Percentiles rank a stretch among this genome's conserved stretches.
Conservation (phyloP, 2,797 vertebrate genomes). For the Lepus oiostolus region DNA sequence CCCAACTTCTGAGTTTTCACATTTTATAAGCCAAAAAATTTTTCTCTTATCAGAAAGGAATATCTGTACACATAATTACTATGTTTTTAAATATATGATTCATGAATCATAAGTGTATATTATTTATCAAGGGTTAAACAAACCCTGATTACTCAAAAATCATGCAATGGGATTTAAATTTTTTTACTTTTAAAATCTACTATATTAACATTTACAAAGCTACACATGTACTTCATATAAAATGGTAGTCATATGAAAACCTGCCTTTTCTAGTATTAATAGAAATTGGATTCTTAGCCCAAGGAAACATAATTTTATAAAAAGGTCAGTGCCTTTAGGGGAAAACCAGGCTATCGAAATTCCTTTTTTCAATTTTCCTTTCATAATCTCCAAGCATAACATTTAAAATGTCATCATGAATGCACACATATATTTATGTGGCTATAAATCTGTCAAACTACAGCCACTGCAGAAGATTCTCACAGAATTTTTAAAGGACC, state of each 20-base stretch:
- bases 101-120: neutral
- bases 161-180: neutral
- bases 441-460: slow-evolving; percentile 58
- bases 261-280: neutral
- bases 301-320: slow-evolving; percentile 49
- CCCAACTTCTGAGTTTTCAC: neutral
- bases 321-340: slow-evolving; percentile 11
- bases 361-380: slow-evolving; percentile 62
- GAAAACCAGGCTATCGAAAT: neutral
- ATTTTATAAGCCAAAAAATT: neutral
- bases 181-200: slow-evolving; percentile 27
- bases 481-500: slow-evolving; percentile 49
- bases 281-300: slow-evolving; percentile 41
- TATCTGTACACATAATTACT: neutral
- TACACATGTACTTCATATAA: neutral
- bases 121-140: slow-evolving; percentile 12
- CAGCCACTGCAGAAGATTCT: slow-evolving; percentile 58
- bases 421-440: neutral
- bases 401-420: slow-evolving; percentile 57
- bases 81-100: slow-evolving; percentile 28
- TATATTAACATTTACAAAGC: neutral
- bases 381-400: slow-evolving; percentile 68
- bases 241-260: neutral
- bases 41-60: neutral
- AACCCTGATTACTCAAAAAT: slow-evolving; percentile 30